Base-by-base conservation (phyloP, 2,888 invertebrate genomes). In the Amiota communis region DNA sequence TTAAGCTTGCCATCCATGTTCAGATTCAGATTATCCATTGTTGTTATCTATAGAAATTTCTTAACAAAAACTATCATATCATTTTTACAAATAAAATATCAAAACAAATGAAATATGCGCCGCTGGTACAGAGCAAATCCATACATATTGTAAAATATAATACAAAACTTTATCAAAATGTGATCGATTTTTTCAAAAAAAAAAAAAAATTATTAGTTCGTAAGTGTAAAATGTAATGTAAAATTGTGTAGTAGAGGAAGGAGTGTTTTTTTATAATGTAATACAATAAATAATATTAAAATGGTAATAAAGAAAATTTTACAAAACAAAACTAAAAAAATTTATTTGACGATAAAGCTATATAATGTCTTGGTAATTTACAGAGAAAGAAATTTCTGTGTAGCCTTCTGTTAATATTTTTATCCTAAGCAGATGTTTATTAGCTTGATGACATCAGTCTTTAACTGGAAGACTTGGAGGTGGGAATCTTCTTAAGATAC, bases 151-250 rank as follows among this genome's bases (percentile, higher is more conserved):
- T 23, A 23, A 2, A 3, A 23, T 3, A 23, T 23, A 23, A n/a
- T n/a, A n/a, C n/a, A n/a, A n/a, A 36, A 36, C 36, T 36, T 36
- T 36, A 36, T 53, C 20, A 15, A 51, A 68, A 53, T 51, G 51
- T 68, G 51, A 51, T 68, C 51, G 46, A 51, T 47, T 68, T 68
- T 68, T n/a, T n/a, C n/a, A n/a, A n/a, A n/a, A 15, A 36, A 36
- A 68, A n/a, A 20, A 68, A 53, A 20, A 68, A 53, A 48, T 68
- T 63, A 36, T 63, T 68, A 68, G 53, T 51, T 68, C n/a, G 20
- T 53, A 68, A 53, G 67, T 49, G 48, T n/a, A 63, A 36, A 36
- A 36, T 36, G 36, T 36, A 36, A 36, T 46, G 13, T 53, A 3
- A 53, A 53, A 8, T 12, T 53, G 53, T 53, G 0, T 53, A 2